These are phyloP conservation scores for Poecilia velifera DNA, from an alignment of 2,797 vertebrate species.

Conservation along the genomic window DNA sequence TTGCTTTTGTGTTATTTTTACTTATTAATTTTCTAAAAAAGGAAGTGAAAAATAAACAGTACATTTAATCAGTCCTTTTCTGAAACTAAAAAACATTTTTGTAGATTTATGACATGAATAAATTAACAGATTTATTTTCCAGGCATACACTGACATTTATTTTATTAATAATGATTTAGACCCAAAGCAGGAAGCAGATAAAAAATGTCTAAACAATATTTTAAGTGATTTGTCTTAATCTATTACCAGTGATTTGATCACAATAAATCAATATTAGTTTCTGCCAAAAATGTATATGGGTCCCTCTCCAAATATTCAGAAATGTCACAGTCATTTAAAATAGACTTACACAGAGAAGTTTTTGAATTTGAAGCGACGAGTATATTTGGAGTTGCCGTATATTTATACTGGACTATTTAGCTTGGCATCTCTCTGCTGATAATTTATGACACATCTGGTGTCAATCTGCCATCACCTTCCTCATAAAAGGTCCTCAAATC, in stretches of 20 bases:
- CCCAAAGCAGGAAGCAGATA: not conserved
- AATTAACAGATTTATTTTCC: not conserved
- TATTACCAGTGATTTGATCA: constrained; percentile 8
- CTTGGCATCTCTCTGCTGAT: constrained; percentile 92
- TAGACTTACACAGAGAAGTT: constrained; percentile 88
- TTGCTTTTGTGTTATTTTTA: not conserved
- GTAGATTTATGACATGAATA: not conserved
- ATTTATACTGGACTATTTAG: constrained; percentile 94
- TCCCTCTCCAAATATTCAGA: constrained; percentile 54
- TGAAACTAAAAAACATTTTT: not conserved
- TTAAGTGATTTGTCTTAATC: constrained; percentile 28
- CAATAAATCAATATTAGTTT: constrained; percentile 28
- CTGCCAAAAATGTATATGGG: constrained; percentile 10
- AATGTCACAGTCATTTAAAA: constrained; percentile 86
- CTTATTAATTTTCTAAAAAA: not conserved
- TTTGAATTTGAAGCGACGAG: constrained; percentile 90
- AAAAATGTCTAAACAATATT: not conserved
- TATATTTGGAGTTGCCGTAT: constrained; percentile 87
- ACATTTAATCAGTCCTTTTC: no score
- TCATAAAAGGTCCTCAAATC: constrained; percentile 85
- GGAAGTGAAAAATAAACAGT: not conserved
- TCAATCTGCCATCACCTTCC: constrained; percentile 92
- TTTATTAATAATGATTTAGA: not conserved
- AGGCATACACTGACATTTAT: not conserved
- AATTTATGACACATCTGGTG: constrained; percentile 97